These are phyloP conservation scores for Drosophila varians DNA, from an alignment of 1,140 invertebrate genomes.

Conservation along the genomic window DNA sequence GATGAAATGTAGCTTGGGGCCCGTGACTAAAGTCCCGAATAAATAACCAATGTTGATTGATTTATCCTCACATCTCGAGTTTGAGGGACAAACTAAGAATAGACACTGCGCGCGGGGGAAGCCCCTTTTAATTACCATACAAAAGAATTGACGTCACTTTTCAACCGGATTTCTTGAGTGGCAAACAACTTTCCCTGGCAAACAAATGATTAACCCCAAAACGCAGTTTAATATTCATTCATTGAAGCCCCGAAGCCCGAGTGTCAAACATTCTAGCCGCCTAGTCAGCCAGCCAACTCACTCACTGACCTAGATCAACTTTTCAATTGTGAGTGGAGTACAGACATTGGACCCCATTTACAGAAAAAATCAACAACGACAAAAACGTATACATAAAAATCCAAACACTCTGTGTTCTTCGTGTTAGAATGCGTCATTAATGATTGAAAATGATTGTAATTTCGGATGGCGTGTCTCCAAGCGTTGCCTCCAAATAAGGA, in stretches of 20 bases:
- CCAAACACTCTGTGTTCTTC: conserved; percentile 8
- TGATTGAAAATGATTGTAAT: conserved; percentile 47
- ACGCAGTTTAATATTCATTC: conserved; percentile 32
- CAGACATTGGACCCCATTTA: conserved; percentile 4
- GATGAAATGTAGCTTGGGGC: neutral
- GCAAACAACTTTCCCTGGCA: conserved; percentile 1
- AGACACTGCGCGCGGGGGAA: conserved; percentile 22
- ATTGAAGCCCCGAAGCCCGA: conserved; percentile 20
- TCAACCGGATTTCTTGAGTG: neutral
- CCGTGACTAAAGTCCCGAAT: neutral
- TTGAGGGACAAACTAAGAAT: conserved; percentile 1
- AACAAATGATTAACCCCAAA: conserved; percentile 16
- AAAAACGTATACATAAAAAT: conserved; percentile 11
- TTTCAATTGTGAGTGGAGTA: conserved; percentile 15
- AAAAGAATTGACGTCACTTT: conserved; percentile 13
- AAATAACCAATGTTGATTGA: conserved; percentile 7
- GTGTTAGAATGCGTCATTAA: conserved; percentile 30
- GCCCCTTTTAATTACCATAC: conserved; percentile 34
- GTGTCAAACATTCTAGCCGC: neutral
- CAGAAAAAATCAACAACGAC: conserved; percentile 1
- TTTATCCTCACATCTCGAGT: neutral
- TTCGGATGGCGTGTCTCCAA: conserved; percentile 38
- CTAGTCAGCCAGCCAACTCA: neutral
- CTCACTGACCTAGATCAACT: conserved; percentile 48
- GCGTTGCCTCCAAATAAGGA: conserved; percentile 6